Evolutionary conservation across 2,113 vertebrate species (phyloP).

Genomic region (Girardinichthys multiradiatus): DNA sequence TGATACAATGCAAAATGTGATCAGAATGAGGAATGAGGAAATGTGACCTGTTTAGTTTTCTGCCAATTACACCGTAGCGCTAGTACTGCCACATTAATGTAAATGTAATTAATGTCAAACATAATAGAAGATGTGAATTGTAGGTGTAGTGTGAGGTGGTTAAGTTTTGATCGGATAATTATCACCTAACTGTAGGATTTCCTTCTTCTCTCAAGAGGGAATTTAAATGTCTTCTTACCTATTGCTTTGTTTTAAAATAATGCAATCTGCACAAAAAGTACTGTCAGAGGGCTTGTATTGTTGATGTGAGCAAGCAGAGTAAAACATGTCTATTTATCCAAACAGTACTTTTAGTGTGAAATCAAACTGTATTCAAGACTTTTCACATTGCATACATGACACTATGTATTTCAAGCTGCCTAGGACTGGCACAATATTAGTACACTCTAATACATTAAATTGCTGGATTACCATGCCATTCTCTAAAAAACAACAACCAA

Average conservation of each 20-base stretch:
- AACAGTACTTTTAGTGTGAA: neutral
- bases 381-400: neutral
- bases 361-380: too few relatives aligned
- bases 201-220: neutral
- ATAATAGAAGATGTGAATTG: neutral
- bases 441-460: too few relatives aligned
- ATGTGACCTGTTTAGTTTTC: conserved; percentile 27
- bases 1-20: conserved; percentile 29
- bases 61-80: neutral
- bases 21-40: conserved; percentile 19
- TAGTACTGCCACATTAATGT: neutral
- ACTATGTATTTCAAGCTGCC: too few relatives aligned
- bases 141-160: neutral
- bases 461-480: too few relatives aligned
- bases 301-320: neutral
- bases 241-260: neutral
- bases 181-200: neutral
- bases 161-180: neutral
- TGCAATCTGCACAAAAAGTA: neutral
- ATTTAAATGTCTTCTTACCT: neutral
- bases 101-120: neutral
- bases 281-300: neutral
- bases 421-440: too few relatives aligned
- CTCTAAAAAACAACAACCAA: too few relatives aligned
- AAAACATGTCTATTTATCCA: neutral